Percentiles rank a stretch among this genome's conserved stretches.
These are phyloP conservation scores for Polia nebulosa DNA, from an alignment of 2,888 invertebrate species.

Conservation along the genomic window DNA sequence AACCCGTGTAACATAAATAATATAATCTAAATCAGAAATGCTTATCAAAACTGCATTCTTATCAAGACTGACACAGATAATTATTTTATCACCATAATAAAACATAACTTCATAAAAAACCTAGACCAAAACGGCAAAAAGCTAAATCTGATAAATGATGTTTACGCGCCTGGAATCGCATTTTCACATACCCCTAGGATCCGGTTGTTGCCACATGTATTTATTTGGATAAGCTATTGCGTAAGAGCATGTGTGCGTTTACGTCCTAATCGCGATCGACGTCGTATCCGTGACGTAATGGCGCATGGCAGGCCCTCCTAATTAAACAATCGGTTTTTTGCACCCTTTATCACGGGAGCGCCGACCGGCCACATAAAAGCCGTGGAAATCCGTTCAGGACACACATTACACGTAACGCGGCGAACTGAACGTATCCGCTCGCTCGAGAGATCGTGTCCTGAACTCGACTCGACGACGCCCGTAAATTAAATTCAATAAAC, in stretches of 20 bases:
- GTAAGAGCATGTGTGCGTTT: slow-evolving; percentile 84
- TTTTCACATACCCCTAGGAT: slow-evolving; percentile 86
- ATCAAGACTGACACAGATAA: slow-evolving; percentile 28
- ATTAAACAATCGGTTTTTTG: slow-evolving; percentile 89
- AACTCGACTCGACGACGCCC: slow-evolving; percentile 69
- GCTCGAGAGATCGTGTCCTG: slow-evolving; percentile 77
- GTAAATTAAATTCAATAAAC: slow-evolving; percentile 59
- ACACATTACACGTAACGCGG: slow-evolving; percentile 88
- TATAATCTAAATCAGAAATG: slow-evolving; percentile 26
- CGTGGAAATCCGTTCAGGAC: slow-evolving; percentile 89
- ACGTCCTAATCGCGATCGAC: slow-evolving; percentile 83
- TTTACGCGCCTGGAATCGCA: slow-evolving; percentile 63
- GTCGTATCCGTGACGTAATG: slow-evolving; percentile 86
- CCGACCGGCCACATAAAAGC: slow-evolving; percentile 88
- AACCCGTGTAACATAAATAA: slow-evolving; percentile 8
- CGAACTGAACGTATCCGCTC: slow-evolving; percentile 86
- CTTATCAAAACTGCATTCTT: slow-evolving; percentile 30
- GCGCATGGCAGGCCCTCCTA: slow-evolving; percentile 80
- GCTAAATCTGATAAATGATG: slow-evolving; percentile 18
- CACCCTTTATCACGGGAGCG: slow-evolving; percentile 89
- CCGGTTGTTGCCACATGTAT: slow-evolving; percentile 87
- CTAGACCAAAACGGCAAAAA: not conserved
- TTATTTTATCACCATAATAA: not conserved
- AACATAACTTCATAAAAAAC: slow-evolving; percentile 10
- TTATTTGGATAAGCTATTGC: slow-evolving; percentile 87